These are phyloP conservation scores for Hylaeus volcanicus DNA, from an alignment of 1,140 invertebrate species.

Conservation along the genomic window DNA sequence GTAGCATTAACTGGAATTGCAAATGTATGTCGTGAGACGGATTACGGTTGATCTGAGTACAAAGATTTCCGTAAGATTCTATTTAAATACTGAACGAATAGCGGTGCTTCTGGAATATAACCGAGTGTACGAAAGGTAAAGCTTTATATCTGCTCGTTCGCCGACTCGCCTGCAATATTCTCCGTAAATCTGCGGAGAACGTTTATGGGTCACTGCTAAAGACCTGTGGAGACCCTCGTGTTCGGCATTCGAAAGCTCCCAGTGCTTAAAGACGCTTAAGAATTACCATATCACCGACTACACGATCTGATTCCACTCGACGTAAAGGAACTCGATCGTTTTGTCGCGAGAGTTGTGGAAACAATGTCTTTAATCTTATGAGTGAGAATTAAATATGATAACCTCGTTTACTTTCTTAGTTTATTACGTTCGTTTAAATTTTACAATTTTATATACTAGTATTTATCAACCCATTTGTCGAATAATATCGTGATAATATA, in stretches of 20 bases:
- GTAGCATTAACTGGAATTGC: slow-evolving; percentile 1
- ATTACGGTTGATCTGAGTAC: slow-evolving; percentile 15
- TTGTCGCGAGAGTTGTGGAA: slow-evolving; percentile 7
- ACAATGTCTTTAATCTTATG: slow-evolving; percentile 9
- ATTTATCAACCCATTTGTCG: no score
- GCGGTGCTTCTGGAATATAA: neutral
- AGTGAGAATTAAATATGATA: slow-evolving; percentile 41
- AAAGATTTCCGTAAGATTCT: slow-evolving; percentile 19
- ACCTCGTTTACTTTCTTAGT: neutral
- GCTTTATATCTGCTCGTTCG: slow-evolving; percentile 31
- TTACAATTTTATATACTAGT: no score
- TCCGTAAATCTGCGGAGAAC: slow-evolving; percentile 32
- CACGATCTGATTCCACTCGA: neutral
- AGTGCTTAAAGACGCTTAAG: slow-evolving; percentile 49
- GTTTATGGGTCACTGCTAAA: slow-evolving; percentile 50
- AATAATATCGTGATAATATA: no score
- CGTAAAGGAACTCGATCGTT: slow-evolving; percentile 23
- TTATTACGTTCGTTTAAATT: neutral
- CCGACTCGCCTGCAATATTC: slow-evolving; percentile 35
- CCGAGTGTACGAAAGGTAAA: slow-evolving; percentile 12
- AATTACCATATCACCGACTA: slow-evolving; percentile 50
- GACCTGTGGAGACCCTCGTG: slow-evolving; percentile 6
- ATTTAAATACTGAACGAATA: slow-evolving; percentile 11
- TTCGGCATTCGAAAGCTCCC: slow-evolving; percentile 51
- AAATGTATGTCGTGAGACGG: slow-evolving; percentile 1